phyloP scores from a whole-genome alignment of 1,140 invertebrate species.

The Lucilia sericata region DNA sequence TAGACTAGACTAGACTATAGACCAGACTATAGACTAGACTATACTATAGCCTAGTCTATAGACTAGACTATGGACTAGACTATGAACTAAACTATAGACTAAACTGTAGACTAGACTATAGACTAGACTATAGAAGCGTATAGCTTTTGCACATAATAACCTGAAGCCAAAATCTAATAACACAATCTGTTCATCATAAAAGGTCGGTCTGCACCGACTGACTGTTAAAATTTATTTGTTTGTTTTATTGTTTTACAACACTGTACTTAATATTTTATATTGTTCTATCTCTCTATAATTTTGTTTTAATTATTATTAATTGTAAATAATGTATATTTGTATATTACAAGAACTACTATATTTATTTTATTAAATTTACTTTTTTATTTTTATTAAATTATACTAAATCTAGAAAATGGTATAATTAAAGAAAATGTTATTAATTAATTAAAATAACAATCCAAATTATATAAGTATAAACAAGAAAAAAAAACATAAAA shows the following conservation, averaged over 20 bases:
- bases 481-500: background rate
- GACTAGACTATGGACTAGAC: no score
- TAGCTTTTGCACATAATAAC: no score
- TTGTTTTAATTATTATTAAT: background rate
- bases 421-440: slow-evolving; percentile 2
- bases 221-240: background rate
- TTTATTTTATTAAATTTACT: background rate
- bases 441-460: slow-evolving; percentile 30
- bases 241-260: background rate
- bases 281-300: slow-evolving; percentile 42
- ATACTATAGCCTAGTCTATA: no score
- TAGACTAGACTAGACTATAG: no score
- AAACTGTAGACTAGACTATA: no score
- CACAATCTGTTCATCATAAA: background rate
- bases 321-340: slow-evolving; percentile 53
- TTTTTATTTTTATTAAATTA: slow-evolving; percentile 16
- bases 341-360: background rate
- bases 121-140: no score
- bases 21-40: no score
- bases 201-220: background rate
- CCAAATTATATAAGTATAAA: background rate
- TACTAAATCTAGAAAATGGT: slow-evolving; percentile 28
- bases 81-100: no score
- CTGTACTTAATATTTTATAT: background rate
- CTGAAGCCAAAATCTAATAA: no score